Evolutionary conservation across 2,888 invertebrate genomes (phyloP), one percentile per base, ranked within the genome.

Genomic region (Caenorhabditis plicata): DNA sequence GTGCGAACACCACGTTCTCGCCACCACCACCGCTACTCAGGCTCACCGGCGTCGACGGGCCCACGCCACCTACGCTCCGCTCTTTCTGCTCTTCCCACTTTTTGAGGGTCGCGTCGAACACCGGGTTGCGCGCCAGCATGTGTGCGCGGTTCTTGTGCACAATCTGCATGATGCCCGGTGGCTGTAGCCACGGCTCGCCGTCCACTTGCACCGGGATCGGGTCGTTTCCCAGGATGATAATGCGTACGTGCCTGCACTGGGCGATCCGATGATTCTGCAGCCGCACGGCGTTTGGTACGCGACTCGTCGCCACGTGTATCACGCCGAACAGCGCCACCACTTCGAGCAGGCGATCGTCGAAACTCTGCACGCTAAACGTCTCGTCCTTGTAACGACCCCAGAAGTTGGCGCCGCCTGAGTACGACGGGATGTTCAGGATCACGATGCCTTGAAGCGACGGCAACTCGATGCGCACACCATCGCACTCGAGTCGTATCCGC

Each of bases 381-480:
- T 65, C 67, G 33, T 60, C 64, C 51, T 62, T 65, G 36, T 52
- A 33, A 2, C 65, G 45, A 32, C 95, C 95, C 96, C 96, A 96
- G 83, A 96, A 96, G 83, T 95, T 95, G 26, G 93, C 92, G 39
- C 96, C 96, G 4, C 95, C 95, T 89, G 94, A 93, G 83, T 95
- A 95, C 77, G 93, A 93, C 62, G 90, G 90, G 82, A 96, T 96
- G 84, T 96, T 96, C 20, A 96, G 85, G 29, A 96, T 90, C 22
- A 95, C 95, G 77, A 95, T 94, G 33, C 77, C 95, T 83, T 95
- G 95, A 25, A 96, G 84, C 63, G 92, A 92, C 0, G 95, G 95
- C 33, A 96, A 84, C 0, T 94, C 94, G 73, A 96, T 94, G 67
- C 92, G 86, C 80, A 92, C 91, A 0, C 95, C 95, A 81, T 96